Percentiles rank a stretch among this genome's conserved stretches.
Conservation (phyloP, 2,797 vertebrate species). For the Anguilla anguilla region DNA sequence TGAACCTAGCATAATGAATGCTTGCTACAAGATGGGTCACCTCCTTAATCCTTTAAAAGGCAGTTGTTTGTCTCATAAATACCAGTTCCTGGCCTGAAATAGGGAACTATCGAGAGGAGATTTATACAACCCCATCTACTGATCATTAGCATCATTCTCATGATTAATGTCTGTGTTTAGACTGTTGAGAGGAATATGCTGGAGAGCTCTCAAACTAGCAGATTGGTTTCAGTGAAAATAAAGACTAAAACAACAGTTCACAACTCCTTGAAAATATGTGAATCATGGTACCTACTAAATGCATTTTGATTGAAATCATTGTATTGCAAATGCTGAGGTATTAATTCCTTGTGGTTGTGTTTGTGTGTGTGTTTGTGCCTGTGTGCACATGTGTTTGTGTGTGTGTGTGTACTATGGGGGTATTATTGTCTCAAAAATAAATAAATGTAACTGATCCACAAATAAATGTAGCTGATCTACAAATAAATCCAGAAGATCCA, state of each 20-base stretch:
- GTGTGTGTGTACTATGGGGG: too few relatives aligned
- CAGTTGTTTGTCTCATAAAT: constrained; percentile 16
- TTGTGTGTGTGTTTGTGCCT: neutral
- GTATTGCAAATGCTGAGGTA: neutral
- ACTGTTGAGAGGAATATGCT: neutral
- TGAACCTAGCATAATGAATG: neutral
- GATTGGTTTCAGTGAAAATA: neutral
- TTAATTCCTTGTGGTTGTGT: neutral
- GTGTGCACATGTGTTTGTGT: neutral
- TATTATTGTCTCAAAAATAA: too few relatives aligned
- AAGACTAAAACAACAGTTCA: neutral
- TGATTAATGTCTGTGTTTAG: neutral
- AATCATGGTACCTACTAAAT: neutral
- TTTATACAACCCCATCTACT: neutral
- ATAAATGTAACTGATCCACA: too few relatives aligned
- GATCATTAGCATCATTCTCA: neutral
- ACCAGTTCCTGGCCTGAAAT: neutral
- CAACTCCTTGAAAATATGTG: neutral
- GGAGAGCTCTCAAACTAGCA: neutral
- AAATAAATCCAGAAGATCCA: too few relatives aligned
- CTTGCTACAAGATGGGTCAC: neutral
- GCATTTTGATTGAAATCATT: neutral
- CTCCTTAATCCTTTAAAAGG: constrained; percentile 21
- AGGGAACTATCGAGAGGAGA: neutral
- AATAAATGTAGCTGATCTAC: too few relatives aligned